These are phyloP conservation scores for Callionymus lyra DNA, from an alignment of 2,113 vertebrate species.

Conservation along the genomic window DNA sequence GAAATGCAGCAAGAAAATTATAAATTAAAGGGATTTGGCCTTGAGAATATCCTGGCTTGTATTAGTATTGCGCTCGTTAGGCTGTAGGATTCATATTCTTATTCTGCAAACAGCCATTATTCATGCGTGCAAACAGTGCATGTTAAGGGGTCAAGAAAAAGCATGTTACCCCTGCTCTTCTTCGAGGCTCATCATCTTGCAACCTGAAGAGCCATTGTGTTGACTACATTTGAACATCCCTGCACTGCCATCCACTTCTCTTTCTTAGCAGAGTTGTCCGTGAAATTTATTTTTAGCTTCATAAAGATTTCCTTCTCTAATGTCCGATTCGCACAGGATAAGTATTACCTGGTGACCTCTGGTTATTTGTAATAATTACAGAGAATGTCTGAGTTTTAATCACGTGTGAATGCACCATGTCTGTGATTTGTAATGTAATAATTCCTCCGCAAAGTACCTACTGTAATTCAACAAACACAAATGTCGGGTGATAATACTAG, in stretches of 20 bases:
- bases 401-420: too few species aligned
- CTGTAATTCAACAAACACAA: too few species aligned
- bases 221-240: conserved; percentile 25
- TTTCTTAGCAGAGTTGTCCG: conserved; percentile 2
- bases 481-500: too few species aligned
- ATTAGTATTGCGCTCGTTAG: conserved; percentile 58
- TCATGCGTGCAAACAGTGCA: conserved; percentile 61
- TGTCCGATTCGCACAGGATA: too few species aligned
- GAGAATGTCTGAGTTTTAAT: too few species aligned
- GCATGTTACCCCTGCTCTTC: conserved; percentile 26
- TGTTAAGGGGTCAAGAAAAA: conserved; percentile 62
- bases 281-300: too few species aligned
- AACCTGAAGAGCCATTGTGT: conserved; percentile 41
- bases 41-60: conserved; percentile 23
- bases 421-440: too few species aligned
- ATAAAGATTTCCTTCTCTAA: too few species aligned
- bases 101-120: conserved; percentile 70
- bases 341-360: too few species aligned
- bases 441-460: too few species aligned
- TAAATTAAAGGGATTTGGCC: conserved; percentile 27
- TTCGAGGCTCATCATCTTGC: conserved; percentile 26
- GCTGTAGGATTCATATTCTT: conserved; percentile 44
- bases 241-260: conserved; percentile 16
- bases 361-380: too few species aligned
- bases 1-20: conserved; percentile 42